A percentile compares a stretch with the other conserved stretches of the same genome.
phyloP scores from a whole-genome alignment of 2,888 invertebrate genomes.

The Limnephilus auricula region DNA sequence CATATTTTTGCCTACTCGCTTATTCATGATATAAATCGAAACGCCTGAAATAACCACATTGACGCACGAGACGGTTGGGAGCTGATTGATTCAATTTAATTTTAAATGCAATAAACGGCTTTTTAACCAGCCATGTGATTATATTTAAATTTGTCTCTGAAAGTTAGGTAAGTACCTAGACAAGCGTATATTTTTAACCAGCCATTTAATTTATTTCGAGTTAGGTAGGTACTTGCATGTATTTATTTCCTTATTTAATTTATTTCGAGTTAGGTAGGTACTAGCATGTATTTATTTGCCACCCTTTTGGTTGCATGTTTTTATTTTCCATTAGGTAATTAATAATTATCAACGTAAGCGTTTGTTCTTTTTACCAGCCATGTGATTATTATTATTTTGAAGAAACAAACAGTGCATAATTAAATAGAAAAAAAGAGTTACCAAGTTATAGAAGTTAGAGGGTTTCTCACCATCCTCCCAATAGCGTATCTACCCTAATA shows the following conservation, averaged over 20 bases:
- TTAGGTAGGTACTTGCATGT: neutral
- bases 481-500: too few species aligned
- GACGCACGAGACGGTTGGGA: constrained; percentile 36
- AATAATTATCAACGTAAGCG: too few species aligned
- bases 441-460: too few species aligned
- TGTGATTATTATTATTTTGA: too few species aligned
- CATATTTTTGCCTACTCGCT: constrained; percentile 17
- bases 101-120: neutral
- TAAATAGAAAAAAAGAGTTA: too few species aligned
- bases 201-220: neutral
- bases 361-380: too few species aligned
- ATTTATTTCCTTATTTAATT: neutral
- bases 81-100: neutral
- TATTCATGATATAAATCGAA: constrained; percentile 20
- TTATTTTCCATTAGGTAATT: too few species aligned
- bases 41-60: neutral
- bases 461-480: too few species aligned
- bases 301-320: too few species aligned
- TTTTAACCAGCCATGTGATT: neutral
- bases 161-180: neutral
- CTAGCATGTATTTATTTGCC: too few species aligned
- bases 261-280: too few species aligned
- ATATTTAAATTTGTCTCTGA: neutral
- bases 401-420: too few species aligned
- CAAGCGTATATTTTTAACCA: neutral